Conservation (phyloP, 2,888 invertebrate species). For the Aquatica leii region DNA sequence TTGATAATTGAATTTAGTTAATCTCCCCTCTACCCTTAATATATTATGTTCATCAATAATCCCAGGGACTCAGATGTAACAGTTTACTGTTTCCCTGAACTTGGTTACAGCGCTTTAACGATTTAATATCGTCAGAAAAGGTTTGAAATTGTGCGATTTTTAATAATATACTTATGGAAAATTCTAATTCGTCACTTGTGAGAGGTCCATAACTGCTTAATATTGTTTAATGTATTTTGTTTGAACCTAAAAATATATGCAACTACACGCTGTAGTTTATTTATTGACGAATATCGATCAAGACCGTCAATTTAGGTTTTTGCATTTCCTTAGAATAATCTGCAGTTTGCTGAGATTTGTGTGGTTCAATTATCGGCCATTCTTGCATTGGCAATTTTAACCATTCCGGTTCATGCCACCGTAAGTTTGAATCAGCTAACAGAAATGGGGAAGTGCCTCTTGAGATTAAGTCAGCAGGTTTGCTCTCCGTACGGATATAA, state of each 20-base stretch:
- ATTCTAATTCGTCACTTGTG: background rate
- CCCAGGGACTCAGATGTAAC: background rate
- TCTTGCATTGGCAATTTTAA: background rate
- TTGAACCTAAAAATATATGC: background rate
- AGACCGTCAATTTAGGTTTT: background rate
- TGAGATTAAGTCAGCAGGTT: background rate
- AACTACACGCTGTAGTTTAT: background rate
- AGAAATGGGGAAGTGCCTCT: background rate
- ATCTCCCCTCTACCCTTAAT: background rate
- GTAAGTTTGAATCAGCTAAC: background rate
- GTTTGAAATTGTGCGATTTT: background rate
- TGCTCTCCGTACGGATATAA: background rate
- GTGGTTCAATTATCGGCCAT: background rate
- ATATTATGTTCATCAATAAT: background rate
- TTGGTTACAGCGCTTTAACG: background rate
- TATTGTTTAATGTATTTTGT: background rate
- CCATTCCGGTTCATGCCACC: background rate
- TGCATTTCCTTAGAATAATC: constrained; percentile 3
- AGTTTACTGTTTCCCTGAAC: background rate
- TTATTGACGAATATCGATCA: background rate
- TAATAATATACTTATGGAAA: background rate
- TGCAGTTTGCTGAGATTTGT: background rate
- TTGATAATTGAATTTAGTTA: background rate
- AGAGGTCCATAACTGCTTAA: background rate
- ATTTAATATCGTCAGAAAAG: background rate